These are phyloP conservation scores for Tenrec ecaudatus DNA, from an alignment of 2,113 vertebrate genomes.

Conservation along the genomic window DNA sequence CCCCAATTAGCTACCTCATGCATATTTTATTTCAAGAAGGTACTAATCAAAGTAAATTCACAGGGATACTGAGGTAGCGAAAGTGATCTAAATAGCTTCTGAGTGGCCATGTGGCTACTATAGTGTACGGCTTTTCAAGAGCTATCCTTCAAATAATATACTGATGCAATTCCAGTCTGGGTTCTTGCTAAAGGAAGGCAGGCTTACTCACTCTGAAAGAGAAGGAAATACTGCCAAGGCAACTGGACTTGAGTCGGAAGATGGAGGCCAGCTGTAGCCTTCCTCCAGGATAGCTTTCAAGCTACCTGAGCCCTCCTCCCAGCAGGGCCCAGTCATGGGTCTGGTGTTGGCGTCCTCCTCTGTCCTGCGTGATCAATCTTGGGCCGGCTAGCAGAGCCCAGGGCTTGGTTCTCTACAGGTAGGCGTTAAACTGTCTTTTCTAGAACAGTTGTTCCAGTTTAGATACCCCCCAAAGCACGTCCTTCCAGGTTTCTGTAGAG, in stretches of 20 bases:
- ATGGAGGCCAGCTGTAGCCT: background rate
- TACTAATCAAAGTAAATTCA: too few species aligned
- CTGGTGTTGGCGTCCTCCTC: background rate
- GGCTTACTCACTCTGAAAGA: background rate
- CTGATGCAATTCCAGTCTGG: background rate
- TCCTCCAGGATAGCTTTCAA: background rate
- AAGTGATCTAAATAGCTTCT: background rate
- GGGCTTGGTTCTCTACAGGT: background rate
- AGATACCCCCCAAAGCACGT: background rate
- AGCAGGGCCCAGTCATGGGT: fast-evolving
- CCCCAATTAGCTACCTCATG: too few species aligned
- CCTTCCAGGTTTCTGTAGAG: background rate
- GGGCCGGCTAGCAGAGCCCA: background rate
- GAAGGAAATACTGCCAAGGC: background rate
- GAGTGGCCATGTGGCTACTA: background rate
- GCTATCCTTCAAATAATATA: background rate
- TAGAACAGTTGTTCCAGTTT: background rate
- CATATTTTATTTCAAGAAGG: too few species aligned
- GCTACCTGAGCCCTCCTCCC: background rate
- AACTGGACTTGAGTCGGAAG: background rate
- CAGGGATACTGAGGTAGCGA: background rate
- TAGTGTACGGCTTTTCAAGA: background rate
- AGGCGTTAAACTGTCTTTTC: background rate
- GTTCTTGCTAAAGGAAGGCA: background rate
- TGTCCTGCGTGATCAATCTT: fast-evolving